Base-by-base conservation (phyloP, 2,888 invertebrate genomes). In the Lagria hirta region DNA sequence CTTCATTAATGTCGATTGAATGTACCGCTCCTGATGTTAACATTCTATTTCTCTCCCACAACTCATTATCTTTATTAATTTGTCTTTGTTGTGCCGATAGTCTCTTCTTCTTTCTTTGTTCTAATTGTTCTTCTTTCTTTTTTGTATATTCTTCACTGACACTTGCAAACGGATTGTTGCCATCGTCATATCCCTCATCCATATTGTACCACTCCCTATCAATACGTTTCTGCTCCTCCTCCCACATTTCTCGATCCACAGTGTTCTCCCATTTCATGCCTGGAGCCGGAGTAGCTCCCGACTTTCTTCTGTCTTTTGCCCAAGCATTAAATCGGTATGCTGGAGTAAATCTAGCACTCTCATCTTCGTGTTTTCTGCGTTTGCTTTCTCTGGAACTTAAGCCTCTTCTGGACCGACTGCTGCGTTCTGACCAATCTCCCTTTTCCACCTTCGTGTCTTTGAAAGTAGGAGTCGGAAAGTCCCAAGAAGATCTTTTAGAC, bases 1-100 rank as follows among this genome's bases (percentile, higher is more conserved):
- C 96, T 58, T 93, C 92, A 66, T 86, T 92, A 15, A 88, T 82
- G 61, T 88, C 89, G 21, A 92, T 82, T 15, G 88, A 85, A 64
- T 88, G 88, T 1, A 97, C 95, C 0, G 96, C 96, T 10, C 98
- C 92, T 15, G 89, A 90, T 3, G 96, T 90, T 14, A 97, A 78
- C 93, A 99, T 94, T 51, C 99, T 82, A 76, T 99, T 98, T 13
- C 95, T 81, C 73, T 99, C 99, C 99, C 99, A 99, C 56, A 95
- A 76, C 68, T 98, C 98, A 71, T 97, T 99, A 75, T 99, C 98
- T 72, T 92, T 92, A 72, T 97, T 95, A 60, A 96, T 96, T 74
- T 98, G 97, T 44, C 96, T 81, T 58, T 98, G 88, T 58, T 95
- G 93, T 0, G 97, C 97, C 0, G 96, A 95, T 69, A 99, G 84